Conservation (phyloP, 2,113 vertebrate species). For the Genyomyrus donnyi region DNA sequence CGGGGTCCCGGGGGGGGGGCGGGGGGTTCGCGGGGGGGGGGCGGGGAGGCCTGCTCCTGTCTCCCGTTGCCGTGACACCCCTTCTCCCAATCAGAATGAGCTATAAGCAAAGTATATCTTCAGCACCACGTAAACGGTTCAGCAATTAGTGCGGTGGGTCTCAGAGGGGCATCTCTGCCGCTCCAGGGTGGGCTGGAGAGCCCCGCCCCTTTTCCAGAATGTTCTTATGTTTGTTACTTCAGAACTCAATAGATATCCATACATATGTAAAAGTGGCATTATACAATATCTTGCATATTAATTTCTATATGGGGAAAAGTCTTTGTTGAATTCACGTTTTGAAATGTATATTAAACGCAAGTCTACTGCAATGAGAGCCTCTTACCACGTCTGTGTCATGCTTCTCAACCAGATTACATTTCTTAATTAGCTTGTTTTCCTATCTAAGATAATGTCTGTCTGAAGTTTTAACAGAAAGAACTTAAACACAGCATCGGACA, state of each 20-base stretch:
- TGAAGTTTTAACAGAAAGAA: not conserved
- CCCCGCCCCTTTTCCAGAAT: not conserved
- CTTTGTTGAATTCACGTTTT: not conserved
- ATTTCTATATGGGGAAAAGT: not conserved
- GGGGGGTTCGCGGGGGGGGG: too few relatives aligned
- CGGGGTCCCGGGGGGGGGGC: too few relatives aligned
- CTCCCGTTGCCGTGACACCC: not conserved
- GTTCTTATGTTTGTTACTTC: not conserved
- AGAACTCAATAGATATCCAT: not conserved
- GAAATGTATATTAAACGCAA: not conserved
- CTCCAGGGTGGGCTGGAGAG: not conserved
- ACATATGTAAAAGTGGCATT: not conserved
- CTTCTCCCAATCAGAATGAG: not conserved
- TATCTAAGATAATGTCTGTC: not conserved
- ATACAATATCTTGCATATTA: not conserved
- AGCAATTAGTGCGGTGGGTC: not conserved
- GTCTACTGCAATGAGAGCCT: not conserved
- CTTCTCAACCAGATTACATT: not conserved
- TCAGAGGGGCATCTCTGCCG: not conserved
- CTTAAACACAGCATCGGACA: not conserved
- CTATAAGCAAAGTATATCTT: not conserved
- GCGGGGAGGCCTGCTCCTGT: not conserved
- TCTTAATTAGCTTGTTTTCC: not conserved
- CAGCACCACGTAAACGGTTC: not conserved
- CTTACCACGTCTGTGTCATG: not conserved